phyloP scores from a whole-genome alignment of 2,888 invertebrate genomes.

The Catocala sponsa region DNA sequence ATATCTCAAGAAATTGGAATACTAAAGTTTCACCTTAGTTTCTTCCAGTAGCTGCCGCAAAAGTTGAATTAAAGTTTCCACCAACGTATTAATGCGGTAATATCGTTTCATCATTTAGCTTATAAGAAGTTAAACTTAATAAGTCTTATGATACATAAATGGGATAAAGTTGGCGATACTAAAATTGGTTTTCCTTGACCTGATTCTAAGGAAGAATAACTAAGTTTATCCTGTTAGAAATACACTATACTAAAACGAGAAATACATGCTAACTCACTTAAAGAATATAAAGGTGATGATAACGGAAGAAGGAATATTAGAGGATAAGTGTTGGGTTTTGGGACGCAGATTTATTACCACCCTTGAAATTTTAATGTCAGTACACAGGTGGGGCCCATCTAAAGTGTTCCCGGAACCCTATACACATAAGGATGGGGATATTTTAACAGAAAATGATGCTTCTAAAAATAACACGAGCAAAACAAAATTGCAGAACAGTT shows the following conservation, averaged over 20 bases:
- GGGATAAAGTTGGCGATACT: background rate
- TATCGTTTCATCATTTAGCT: no score
- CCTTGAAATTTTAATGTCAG: conserved; percentile 20
- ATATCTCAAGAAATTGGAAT: no score
- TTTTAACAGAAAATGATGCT: conserved; percentile 11
- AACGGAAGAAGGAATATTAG: background rate
- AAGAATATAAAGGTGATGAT: background rate
- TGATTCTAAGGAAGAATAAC: no score
- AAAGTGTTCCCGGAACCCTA: conserved; percentile 12
- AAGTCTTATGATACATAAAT: no score
- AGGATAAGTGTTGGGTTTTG: background rate
- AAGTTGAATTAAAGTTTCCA: no score
- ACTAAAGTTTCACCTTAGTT: background rate
- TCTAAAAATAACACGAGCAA: conserved; percentile 5
- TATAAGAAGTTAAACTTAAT: no score
- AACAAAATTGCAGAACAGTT: conserved; percentile 1
- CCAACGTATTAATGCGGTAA: no score
- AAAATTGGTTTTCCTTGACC: no score
- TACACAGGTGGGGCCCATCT: conserved; percentile 20
- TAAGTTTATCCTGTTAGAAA: no score
- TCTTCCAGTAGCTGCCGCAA: background rate
- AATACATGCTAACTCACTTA: background rate
- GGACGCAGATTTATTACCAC: conserved; percentile 11
- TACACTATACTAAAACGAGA: no score
- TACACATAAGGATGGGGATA: conserved; percentile 8